phyloP scores from a whole-genome alignment of 2,113 vertebrate species.

The Smithornis capensis region DNA sequence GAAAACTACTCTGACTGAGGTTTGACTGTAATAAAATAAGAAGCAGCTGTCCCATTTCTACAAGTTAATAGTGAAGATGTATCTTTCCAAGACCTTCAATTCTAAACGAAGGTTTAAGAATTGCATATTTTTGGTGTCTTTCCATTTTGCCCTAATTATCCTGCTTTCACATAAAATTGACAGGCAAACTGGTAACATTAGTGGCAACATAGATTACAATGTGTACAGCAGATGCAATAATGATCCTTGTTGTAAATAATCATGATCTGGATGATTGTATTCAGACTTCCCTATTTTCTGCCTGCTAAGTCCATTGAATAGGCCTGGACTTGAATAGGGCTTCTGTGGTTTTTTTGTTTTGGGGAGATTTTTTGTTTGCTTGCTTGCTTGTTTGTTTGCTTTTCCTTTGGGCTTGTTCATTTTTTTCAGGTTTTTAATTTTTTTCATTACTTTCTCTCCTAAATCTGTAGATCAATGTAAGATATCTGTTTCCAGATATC shows the following conservation, averaged over 20 bases:
- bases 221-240: background rate
- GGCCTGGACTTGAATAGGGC: fast-evolving
- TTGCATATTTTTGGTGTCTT: background rate
- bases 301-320: background rate
- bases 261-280: background rate
- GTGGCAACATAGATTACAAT: background rate
- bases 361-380: background rate
- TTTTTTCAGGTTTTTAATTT: background rate
- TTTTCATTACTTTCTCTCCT: background rate
- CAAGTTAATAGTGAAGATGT: background rate
- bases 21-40: background rate
- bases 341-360: background rate
- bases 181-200: background rate
- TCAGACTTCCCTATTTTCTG: background rate
- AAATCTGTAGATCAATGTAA: background rate
- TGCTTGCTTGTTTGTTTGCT: background rate
- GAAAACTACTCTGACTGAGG: background rate
- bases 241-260: background rate
- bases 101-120: background rate
- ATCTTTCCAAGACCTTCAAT: background rate
- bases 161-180: background rate
- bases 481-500: background rate
- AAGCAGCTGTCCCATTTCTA: background rate
- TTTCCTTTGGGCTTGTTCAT: no score
- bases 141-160: background rate